phyloP scores from a whole-genome alignment of 2,888 invertebrate genomes.

The Caenorhabditis imperialis region DNA sequence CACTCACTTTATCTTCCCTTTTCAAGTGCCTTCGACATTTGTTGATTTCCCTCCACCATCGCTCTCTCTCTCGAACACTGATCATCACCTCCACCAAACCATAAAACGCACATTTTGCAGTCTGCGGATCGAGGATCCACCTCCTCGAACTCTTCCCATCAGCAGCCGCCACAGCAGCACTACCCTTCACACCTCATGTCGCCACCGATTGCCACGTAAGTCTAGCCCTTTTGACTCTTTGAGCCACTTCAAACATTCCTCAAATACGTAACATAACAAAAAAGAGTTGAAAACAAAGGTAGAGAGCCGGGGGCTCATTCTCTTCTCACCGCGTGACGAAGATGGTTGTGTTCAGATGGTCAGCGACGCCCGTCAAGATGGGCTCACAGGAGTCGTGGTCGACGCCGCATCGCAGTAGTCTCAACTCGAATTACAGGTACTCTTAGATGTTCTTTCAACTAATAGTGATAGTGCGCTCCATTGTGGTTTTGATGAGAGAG shows the following conservation, averaged over 20 bases:
- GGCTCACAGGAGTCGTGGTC: slow-evolving; percentile 55
- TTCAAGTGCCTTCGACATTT: slow-evolving; percentile 50
- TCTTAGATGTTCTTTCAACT: neutral
- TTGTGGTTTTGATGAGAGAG: too few relatives aligned
- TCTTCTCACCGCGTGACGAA: slow-evolving; percentile 4
- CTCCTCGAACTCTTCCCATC: slow-evolving; percentile 38
- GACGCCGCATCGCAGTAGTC: slow-evolving; percentile 59
- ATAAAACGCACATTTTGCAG: slow-evolving; percentile 34
- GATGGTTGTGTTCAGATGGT: slow-evolving; percentile 54
- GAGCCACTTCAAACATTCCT: slow-evolving; percentile 1
- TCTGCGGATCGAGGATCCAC: slow-evolving; percentile 51
- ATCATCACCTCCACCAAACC: slow-evolving; percentile 39
- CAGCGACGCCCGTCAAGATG: slow-evolving; percentile 43
- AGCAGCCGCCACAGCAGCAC: slow-evolving; percentile 7
- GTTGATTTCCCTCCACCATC: slow-evolving; percentile 27
- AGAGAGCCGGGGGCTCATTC: too few relatives aligned
- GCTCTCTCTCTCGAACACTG: slow-evolving; percentile 41
- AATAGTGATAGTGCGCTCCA: neutral
- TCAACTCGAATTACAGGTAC: slow-evolving; percentile 57
- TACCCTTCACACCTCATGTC: slow-evolving; percentile 47
- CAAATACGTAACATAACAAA: too few relatives aligned
- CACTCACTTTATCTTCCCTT: slow-evolving; percentile 23
- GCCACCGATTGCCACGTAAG: slow-evolving; percentile 51
- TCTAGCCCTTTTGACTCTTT: slow-evolving; percentile 5
- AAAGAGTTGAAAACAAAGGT: too few relatives aligned